A percentile compares a stretch with the other conserved stretches of the same genome.
Evolutionary conservation across 2,888 invertebrate species (phyloP).

Genomic region (Cryptocephalus primarius): DNA sequence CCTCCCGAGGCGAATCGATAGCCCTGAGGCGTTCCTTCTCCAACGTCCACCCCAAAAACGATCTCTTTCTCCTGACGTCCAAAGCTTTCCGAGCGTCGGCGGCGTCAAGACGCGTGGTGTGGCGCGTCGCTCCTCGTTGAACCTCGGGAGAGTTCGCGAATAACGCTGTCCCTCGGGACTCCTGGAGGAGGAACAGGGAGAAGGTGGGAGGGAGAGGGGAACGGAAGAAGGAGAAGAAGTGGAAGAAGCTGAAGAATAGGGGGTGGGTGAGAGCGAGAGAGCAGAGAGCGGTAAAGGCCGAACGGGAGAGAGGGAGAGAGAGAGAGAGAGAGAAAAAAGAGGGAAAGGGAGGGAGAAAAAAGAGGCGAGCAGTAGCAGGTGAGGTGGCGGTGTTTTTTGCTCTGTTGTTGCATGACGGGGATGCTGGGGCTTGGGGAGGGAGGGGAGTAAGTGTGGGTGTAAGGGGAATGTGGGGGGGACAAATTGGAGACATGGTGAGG

Average conservation of each 20-base stretch:
- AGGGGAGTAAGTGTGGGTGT: too few relatives aligned
- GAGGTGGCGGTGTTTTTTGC: too few relatives aligned
- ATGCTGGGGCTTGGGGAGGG: too few relatives aligned
- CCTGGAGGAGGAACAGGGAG: not conserved
- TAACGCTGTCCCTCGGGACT: not conserved
- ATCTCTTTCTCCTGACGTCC: conserved; percentile 26
- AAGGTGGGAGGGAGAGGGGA: not conserved
- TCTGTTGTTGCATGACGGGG: too few relatives aligned
- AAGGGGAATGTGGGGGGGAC: too few relatives aligned
- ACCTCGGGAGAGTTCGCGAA: conserved; percentile 23
- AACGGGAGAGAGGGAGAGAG: not conserved
- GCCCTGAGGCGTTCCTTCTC: conserved; percentile 28
- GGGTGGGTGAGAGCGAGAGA: not conserved
- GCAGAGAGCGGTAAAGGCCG: not conserved
- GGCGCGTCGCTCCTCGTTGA: conserved; percentile 28
- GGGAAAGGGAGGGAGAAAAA: not conserved
- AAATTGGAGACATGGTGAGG: too few relatives aligned
- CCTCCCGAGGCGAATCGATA: conserved; percentile 28
- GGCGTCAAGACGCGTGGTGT: conserved; percentile 38
- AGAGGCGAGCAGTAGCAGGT: not conserved
- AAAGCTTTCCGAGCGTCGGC: conserved; percentile 45
- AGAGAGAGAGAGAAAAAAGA: not conserved
- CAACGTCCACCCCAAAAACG: conserved; percentile 34
- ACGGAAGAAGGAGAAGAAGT: not conserved
- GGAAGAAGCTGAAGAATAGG: not conserved